phyloP scores from a whole-genome alignment of 2,113 vertebrate species.

The Leptocoma aspasia region DNA sequence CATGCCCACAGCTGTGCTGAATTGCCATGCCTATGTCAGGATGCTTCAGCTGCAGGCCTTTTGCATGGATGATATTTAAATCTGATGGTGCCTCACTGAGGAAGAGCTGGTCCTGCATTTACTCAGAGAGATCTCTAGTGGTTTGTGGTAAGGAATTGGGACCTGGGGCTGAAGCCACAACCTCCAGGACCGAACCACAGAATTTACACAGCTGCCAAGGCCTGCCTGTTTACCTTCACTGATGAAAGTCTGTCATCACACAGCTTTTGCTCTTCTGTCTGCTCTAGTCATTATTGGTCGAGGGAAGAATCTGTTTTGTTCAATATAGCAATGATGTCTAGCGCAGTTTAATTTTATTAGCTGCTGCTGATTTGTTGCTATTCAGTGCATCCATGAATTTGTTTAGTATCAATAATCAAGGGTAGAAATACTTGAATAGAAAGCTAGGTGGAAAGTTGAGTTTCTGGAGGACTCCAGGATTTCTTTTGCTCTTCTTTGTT shows the following conservation, averaged over 20 bases:
- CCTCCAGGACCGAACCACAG: conserved; percentile 26
- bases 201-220: not conserved
- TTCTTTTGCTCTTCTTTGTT: not conserved
- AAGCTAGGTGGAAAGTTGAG: not conserved
- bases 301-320: not conserved
- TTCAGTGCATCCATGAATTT: not conserved
- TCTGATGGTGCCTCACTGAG: not conserved
- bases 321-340: not conserved
- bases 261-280: not conserved
- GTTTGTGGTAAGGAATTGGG: conserved; percentile 34
- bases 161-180: conserved; percentile 20
- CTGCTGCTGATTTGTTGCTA: not conserved
- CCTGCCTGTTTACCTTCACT: not conserved
- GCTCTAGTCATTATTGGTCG: not conserved
- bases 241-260: not conserved
- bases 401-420: not conserved
- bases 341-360: not conserved
- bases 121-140: not conserved
- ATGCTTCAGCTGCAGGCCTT: not conserved
- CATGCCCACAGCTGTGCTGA: not conserved
- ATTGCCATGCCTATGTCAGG: not conserved
- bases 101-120: not conserved
- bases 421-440: not conserved
- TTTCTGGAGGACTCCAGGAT: not conserved
- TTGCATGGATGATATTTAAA: not conserved